Percentiles rank a stretch among this genome's conserved stretches.
phyloP scores from a whole-genome alignment of 2,888 invertebrate genomes.

The Meliscaeva auricollis region DNA sequence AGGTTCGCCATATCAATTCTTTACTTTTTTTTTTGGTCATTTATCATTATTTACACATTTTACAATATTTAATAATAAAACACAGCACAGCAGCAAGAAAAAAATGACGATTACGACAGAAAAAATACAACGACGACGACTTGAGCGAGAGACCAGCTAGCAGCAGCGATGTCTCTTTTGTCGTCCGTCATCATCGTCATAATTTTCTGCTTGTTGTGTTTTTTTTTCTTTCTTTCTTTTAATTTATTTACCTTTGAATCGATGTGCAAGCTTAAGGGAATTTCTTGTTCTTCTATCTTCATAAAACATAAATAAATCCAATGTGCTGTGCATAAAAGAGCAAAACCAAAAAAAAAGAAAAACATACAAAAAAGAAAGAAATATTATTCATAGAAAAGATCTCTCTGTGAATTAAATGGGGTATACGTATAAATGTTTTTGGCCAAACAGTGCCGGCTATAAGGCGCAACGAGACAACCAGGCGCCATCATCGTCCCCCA shows the following conservation, averaged over 20 bases:
- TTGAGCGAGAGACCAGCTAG: background rate
- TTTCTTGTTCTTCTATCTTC: constrained; percentile 27
- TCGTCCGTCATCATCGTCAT: constrained; percentile 31
- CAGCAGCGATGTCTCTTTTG: background rate
- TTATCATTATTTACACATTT: constrained; percentile 64
- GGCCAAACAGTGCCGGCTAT: constrained; percentile 9
- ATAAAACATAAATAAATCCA: constrained; percentile 1
- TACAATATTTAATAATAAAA: constrained; percentile 31
- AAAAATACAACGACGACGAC: background rate
- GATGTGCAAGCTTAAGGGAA: constrained; percentile 71
- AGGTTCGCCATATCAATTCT: constrained; percentile 51
- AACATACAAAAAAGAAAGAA: background rate
- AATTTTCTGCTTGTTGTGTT: constrained; percentile 47
- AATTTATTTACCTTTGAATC: constrained; percentile 68
- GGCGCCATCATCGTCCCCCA: background rate
- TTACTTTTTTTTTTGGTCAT: constrained; percentile 41
- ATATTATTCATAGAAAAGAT: constrained; percentile 25
- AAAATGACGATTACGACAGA: constrained; percentile 19
- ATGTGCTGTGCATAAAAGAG: constrained; percentile 18
- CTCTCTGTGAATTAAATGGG: constrained; percentile 31
- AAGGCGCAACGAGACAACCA: constrained; percentile 2
- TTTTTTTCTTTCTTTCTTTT: constrained; percentile 18
- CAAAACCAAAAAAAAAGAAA: constrained; percentile 2
- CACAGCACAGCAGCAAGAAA: constrained; percentile 26
- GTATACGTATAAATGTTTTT: no score